Percentiles rank a stretch among this genome's conserved stretches.
These are phyloP conservation scores for Hyla sarda DNA, from an alignment of 2,113 vertebrate genomes.

Conservation along the genomic window DNA sequence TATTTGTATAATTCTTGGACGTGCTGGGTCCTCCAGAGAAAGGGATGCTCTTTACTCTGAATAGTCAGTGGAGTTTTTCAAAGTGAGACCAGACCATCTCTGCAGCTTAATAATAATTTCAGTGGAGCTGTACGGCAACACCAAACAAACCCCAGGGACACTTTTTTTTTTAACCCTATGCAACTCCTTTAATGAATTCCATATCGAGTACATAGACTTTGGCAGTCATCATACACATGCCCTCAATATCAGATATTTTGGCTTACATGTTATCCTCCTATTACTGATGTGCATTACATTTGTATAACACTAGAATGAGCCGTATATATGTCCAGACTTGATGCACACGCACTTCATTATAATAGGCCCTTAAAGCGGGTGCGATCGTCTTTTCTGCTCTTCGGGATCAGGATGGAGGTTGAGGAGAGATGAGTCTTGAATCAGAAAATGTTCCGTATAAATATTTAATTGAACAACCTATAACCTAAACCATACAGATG, in stretches of 20 bases:
- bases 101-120: too few relatives aligned
- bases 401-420: not conserved
- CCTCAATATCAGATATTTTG: not conserved
- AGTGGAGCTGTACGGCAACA: too few relatives aligned
- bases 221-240: not conserved
- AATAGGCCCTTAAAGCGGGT: not conserved
- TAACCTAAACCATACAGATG: conserved; percentile 36
- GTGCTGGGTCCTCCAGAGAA: too few relatives aligned
- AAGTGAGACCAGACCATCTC: too few relatives aligned
- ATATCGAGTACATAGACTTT: not conserved
- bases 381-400: not conserved
- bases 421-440: not conserved
- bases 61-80: too few relatives aligned
- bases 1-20: too few relatives aligned
- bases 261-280: not conserved
- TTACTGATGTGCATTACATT: not conserved
- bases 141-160: too few relatives aligned
- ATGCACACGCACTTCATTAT: conserved; percentile 21
- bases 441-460: conserved; percentile 24
- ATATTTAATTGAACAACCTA: conserved; percentile 5
- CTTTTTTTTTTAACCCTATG: too few relatives aligned
- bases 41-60: too few relatives aligned
- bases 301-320: not conserved
- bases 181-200: too few relatives aligned
- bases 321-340: not conserved